These are phyloP conservation scores for Rhingia rostrata DNA, from an alignment of 2,888 invertebrate species.

Conservation along the genomic window DNA sequence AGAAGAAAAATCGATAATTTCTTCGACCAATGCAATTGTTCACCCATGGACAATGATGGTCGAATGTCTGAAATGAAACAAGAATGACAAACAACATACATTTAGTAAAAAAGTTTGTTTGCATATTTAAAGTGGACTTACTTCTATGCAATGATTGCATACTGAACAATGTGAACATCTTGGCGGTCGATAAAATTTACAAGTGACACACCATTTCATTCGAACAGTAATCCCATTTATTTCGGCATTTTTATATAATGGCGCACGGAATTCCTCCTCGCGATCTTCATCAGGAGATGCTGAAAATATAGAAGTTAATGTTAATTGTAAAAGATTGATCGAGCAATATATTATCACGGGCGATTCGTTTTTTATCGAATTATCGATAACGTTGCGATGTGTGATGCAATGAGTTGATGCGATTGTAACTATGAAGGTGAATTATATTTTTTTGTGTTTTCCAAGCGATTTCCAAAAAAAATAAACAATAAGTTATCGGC, in stretches of 20 bases:
- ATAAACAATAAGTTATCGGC: no score
- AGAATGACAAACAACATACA: not conserved
- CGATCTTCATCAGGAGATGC: constrained; percentile 98
- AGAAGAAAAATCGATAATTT: constrained; percentile 99
- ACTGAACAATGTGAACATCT: constrained; percentile 99
- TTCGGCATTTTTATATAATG: constrained; percentile 97
- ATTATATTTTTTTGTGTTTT: not conserved
- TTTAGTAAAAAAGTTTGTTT: constrained; percentile 4
- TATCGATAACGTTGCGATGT: not conserved
- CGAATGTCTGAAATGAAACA: constrained; percentile 92
- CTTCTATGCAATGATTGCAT: constrained; percentile 99
- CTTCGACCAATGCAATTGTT: constrained; percentile 98
- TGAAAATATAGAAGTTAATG: constrained; percentile 81
- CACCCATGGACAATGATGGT: constrained; percentile 99
- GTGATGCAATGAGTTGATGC: not conserved
- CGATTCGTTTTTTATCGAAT: not conserved
- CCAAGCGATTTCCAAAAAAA: not conserved
- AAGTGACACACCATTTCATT: constrained; percentile 99
- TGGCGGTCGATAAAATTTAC: constrained; percentile 99
- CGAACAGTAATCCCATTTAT: constrained; percentile 99
- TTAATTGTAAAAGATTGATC: constrained; percentile 60
- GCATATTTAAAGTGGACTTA: constrained; percentile 81
- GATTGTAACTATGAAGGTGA: not conserved
- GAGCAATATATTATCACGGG: not conserved
- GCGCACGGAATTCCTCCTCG: constrained; percentile 98